These are phyloP conservation scores for Drosophila fulvimacula DNA, from an alignment of 2,888 invertebrate genomes.

Conservation along the genomic window DNA sequence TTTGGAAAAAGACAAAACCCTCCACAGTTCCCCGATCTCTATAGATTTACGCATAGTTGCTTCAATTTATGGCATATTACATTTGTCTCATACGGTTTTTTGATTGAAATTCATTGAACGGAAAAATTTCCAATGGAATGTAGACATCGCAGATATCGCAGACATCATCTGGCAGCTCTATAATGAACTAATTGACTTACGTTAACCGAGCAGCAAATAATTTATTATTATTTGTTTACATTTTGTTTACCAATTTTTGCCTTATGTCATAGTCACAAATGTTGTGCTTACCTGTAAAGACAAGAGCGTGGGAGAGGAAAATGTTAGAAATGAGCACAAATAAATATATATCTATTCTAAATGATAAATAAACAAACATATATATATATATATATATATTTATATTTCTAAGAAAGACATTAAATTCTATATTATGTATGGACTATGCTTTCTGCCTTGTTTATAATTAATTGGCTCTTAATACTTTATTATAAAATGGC, in stretches of 20 bases:
- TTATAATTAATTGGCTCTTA: slow-evolving; percentile 32
- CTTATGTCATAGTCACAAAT: slow-evolving; percentile 20
- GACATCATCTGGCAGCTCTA: neutral
- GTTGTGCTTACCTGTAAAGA: slow-evolving; percentile 74
- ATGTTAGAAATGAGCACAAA: slow-evolving; percentile 46
- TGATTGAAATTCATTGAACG: slow-evolving; percentile 73
- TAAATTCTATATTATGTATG: slow-evolving; percentile 19
- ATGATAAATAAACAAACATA: slow-evolving; percentile 32
- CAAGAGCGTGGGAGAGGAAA: slow-evolving; percentile 16
- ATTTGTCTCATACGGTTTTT: slow-evolving; percentile 29
- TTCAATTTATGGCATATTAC: slow-evolving; percentile 60
- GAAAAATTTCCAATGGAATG: slow-evolving; percentile 57
- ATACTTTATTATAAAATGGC: slow-evolving; percentile 42
- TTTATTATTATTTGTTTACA: slow-evolving; percentile 13
- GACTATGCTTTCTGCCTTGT: neutral
- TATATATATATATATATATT: slow-evolving; percentile 33
- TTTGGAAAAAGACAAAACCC: neutral
- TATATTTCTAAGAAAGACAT: slow-evolving; percentile 51
- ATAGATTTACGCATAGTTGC: slow-evolving; percentile 14
- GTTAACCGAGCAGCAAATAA: slow-evolving; percentile 19
- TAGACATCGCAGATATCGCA: slow-evolving; percentile 18
- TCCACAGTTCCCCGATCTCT: neutral
- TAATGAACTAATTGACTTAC: slow-evolving; percentile 70
- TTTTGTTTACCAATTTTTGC: slow-evolving; percentile 21
- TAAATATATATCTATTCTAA: neutral